Evolutionary conservation across 2,888 invertebrate genomes (phyloP), one percentile per base, ranked within the genome.

Genomic region (Scotopteryx bipunctaria): DNA sequence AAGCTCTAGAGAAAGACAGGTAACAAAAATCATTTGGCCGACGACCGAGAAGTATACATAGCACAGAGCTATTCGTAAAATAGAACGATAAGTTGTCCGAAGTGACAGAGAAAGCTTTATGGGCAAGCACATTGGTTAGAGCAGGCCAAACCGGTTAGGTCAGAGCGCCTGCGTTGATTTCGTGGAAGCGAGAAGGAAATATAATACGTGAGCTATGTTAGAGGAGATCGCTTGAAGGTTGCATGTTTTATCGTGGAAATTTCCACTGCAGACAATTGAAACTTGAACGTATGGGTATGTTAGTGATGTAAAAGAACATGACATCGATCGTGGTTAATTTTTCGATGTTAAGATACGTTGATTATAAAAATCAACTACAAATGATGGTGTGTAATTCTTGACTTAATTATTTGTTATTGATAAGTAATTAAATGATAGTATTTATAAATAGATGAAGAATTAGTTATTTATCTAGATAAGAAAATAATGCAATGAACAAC

Each of bases 1-100:
- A 89, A 85, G 80, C 86, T 86, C 81, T 89, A 89, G 90, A 90
- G 85, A 84, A 90, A 90, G 90, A 90, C 88, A 87, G 90, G 81
- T 83, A 88, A 86, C 87, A 78, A 85, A 83, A 89, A 81, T 87
- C 81, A 81, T 85, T 88, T 88, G 81, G 86, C 78, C 81, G 82
- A 79, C 86, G 90, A 90, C 89, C 81, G 90, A 90, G 90, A 90
- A 89, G 90, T 89, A 89, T 88, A 89, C 89, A 90, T 88, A 88
- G 84, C 85, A 77, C 81, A 76, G 86, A 90, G 90, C 90, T 90
- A 89, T 90, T 81, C 86, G 89, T 87, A 87, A 87, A 89, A 88
- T 87, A 87, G 87, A 87, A 88, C 85, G 86, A 73, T 83, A 78
- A 79, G 73, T 83, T 81, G 78, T 61, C 60, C 64, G 64, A 66